phyloP scores from a whole-genome alignment of 2,113 vertebrate genomes.

The Oriolus oriolus region DNA sequence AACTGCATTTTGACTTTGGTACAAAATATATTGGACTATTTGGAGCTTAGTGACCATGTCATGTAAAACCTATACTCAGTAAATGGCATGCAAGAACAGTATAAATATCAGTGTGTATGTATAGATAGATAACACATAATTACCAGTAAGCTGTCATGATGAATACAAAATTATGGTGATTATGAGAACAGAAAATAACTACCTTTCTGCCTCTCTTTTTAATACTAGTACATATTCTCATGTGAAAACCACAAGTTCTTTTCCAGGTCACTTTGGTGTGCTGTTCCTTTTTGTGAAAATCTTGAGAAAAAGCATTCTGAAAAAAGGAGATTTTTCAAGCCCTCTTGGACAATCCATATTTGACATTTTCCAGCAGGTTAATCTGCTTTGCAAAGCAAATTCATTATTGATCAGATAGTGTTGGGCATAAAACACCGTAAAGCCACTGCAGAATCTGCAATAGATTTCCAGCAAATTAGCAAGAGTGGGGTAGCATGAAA shows the following conservation, averaged over 20 bases:
- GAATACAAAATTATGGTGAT: neutral
- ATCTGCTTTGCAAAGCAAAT: neutral
- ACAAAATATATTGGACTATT: neutral
- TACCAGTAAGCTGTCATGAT: neutral
- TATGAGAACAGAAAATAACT: neutral
- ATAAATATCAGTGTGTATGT: neutral
- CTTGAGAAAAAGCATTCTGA: neutral
- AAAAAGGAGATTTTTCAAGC: neutral
- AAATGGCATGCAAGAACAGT: neutral
- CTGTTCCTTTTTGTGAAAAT: neutral
- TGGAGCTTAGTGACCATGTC: neutral
- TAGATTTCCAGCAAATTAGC: neutral
- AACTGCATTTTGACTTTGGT: neutral
- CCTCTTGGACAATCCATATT: neutral
- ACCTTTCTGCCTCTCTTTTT: neutral
- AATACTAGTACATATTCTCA: neutral
- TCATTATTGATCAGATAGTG: neutral
- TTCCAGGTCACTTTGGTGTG: neutral
- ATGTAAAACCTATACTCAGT: neutral
- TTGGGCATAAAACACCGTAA: neutral
- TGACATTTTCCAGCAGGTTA: neutral
- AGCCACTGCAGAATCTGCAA: neutral
- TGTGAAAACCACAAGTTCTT: neutral
- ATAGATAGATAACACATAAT: neutral
- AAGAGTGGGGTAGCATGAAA: neutral